Evolutionary conservation across 2,888 invertebrate genomes (phyloP).

Genomic region (Epirrita christyi): DNA sequence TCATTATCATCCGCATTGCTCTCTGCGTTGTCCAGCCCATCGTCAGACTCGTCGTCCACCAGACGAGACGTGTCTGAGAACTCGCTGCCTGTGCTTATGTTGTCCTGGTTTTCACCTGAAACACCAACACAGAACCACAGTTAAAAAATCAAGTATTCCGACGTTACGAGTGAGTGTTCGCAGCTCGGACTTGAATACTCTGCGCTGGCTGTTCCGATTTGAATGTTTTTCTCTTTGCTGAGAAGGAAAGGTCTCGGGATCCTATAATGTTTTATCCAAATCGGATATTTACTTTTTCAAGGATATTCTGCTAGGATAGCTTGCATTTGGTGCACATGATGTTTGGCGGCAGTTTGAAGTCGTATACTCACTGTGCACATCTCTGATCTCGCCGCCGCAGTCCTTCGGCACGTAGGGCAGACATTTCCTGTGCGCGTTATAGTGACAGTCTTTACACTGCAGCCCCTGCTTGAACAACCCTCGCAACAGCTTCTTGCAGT

Average conservation of each 20-base stretch:
- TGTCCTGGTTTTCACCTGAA: constrained; percentile 80
- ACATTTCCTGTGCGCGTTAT: constrained; percentile 98
- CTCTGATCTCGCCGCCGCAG: constrained; percentile 89
- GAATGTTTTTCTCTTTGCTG: too few relatives aligned
- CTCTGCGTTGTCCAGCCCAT: constrained; percentile 55
- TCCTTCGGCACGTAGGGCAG: constrained; percentile 95
- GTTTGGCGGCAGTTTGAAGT: too few relatives aligned
- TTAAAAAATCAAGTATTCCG: too few relatives aligned
- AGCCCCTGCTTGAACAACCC: constrained; percentile 98
- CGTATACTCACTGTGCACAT: constrained; percentile 81
- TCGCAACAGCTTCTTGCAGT: constrained; percentile 97
- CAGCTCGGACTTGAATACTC: too few relatives aligned
- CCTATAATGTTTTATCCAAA: too few relatives aligned
- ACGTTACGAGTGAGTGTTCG: too few relatives aligned
- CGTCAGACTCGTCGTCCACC: constrained; percentile 78
- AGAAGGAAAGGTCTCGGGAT: too few relatives aligned
- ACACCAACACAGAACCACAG: background rate
- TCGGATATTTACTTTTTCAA: too few relatives aligned
- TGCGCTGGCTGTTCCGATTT: too few relatives aligned
- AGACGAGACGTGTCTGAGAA: constrained; percentile 67
- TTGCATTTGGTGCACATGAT: too few relatives aligned
- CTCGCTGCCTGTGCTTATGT: constrained; percentile 79
- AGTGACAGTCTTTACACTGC: constrained; percentile 98
- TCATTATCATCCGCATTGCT: constrained; percentile 43
- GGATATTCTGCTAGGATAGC: too few relatives aligned